Percentiles rank a stretch among this genome's conserved stretches.
Evolutionary conservation across 1,140 invertebrate species (phyloP).

Genomic region (Drosophila aff.): DNA sequence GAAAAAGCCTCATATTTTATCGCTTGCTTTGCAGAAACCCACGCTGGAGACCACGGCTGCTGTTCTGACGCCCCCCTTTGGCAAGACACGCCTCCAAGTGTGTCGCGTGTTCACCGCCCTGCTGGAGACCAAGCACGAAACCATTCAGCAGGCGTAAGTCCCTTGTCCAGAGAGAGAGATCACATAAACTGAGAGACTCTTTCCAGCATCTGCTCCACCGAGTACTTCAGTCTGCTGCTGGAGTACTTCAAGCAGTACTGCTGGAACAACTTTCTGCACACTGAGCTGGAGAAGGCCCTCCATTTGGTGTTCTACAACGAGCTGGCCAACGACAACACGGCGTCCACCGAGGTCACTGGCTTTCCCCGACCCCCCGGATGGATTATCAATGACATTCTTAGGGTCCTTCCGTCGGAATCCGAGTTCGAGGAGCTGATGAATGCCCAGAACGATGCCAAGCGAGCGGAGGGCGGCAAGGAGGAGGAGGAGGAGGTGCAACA

Average conservation of each 20-base stretch:
- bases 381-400: constrained; percentile 46
- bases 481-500: constrained; percentile 5
- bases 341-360: constrained; percentile 55
- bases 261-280: constrained; percentile 96
- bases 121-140: constrained; percentile 88
- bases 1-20: no score
- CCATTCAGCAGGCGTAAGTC: constrained; percentile 86
- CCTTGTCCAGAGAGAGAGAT: background rate
- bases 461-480: constrained; percentile 47
- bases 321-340: constrained; percentile 67
- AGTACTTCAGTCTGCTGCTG: constrained; percentile 86
- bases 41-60: constrained; percentile 69
- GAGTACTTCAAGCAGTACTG: constrained; percentile 94
- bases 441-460: constrained; percentile 53
- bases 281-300: constrained; percentile 92
- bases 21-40: constrained; percentile 62
- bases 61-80: constrained; percentile 90
- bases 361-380: constrained; percentile 41
- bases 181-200: background rate
- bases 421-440: constrained; percentile 51
- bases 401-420: constrained; percentile 1
- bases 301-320: constrained; percentile 87
- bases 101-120: constrained; percentile 90
- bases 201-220: constrained; percentile 75
- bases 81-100: constrained; percentile 91